Base-by-base conservation (phyloP, 2,797 vertebrate species). In the Danio choprae region DNA sequence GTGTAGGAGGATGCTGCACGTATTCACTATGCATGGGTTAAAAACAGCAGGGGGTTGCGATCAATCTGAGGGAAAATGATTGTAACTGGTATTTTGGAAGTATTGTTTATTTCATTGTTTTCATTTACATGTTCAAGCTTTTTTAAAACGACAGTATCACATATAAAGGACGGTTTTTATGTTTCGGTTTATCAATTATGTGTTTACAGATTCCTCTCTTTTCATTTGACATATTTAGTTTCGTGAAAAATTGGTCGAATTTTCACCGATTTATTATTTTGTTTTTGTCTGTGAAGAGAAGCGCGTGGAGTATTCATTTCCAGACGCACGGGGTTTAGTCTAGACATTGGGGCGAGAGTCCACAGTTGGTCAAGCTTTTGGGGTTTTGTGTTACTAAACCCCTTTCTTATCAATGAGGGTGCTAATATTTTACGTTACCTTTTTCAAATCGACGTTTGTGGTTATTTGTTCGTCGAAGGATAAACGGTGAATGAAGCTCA, bases 311-410 rank as follows among this genome's bases (percentile, higher is more conserved):
- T 36, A 12, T 56, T 5, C 0, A 29, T 59, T 62, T 74, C n/a
- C 76, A 79, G 80, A 79, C 76, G 67, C 53, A 51, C 18, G 64
- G 46, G 58, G 40, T 48, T 59, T 56, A 53, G 85, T 86, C 85
- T 83, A 83, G 83, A 86, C 85, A 74, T 12, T 13, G 55, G 16
- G 69, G 29, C 58, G 43, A 71, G 55, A 56, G 48, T 68, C 29
- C 48, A 41, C 69, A 11, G 6, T 53, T 11, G 62, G 44, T 29
- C n/a, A 48, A 40, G 53, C n/a, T 22, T 43, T 40, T n/a, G n/a
- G 13, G 18, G 46, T 22, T 74, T 63, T n/a, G 1, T 43, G 36
- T n/a, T n/a, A 10, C 5, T 13, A 15, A 74, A 51, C 8, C 8
- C 1, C 20, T 13, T 79, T 79, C 44, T 73, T 44, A 65, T 80